Evolutionary conservation across 2,797 vertebrate genomes (phyloP), one percentile per base, ranked within the genome.

Genomic region (Cyclura pinguis): DNA sequence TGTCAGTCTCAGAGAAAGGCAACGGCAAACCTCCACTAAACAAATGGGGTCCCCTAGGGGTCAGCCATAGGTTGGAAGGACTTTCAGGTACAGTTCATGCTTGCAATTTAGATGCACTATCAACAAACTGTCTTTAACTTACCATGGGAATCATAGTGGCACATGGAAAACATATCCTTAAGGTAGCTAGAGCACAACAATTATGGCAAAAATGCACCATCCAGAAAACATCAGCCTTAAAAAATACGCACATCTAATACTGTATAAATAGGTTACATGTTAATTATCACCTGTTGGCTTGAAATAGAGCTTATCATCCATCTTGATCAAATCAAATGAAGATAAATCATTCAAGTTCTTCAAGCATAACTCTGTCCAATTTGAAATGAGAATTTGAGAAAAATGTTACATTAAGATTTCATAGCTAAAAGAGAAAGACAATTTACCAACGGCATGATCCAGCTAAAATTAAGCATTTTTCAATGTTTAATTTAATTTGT

Each of bases 341-440:
- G 98, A 98, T 96, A 99, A 97, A 94, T 98, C 97, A 96, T 98
- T 98, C 92, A 99, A 97, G 97, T 99, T 99, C 97, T 97, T 99
- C 94, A 99, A 97, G 97, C 99, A 99, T 72, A 99, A 96, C 95
- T 99, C 99, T 99, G 93, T 95, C n/a, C 13, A 92, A 83, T 95
- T 89, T 95, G 90, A 96, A 96, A 96, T 92, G 27, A 94, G 91
- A 85, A 87, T 88, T 93, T 93, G 95, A 89, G 29, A 57, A 64
- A 55, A 92, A 72, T 55, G 67, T 2, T 82, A 89, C 89, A 84
- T 14, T n/a, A 57, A 38, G n/a, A 50, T 84, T 42, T 83, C 0
- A 9, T 74, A 47, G 6, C 10, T 85, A 89, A 29, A 35, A 80
- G 72, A 2, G 38, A 84, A 20, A 91, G 80, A 69, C 16, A 0